These are phyloP conservation scores for Sebastes schlegelii DNA, from an alignment of 2,113 vertebrate genomes.

Conservation along the genomic window DNA sequence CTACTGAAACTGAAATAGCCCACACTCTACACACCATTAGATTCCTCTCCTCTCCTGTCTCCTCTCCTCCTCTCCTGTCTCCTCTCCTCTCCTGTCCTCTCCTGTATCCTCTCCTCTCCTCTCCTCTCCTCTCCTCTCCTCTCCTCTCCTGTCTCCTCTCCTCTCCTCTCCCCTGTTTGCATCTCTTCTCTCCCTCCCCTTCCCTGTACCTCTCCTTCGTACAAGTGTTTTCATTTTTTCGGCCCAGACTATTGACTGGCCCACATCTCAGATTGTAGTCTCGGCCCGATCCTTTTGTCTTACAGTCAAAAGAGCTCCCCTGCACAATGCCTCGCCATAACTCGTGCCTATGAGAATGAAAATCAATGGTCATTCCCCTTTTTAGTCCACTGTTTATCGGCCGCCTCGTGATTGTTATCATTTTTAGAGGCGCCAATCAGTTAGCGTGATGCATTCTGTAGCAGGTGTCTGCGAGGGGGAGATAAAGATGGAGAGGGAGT, in stretches of 20 bases:
- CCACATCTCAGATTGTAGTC: conserved; percentile 68
- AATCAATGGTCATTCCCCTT: conserved; percentile 71
- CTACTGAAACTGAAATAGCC: conserved; percentile 16
- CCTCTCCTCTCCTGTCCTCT: no score
- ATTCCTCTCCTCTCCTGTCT: background rate
- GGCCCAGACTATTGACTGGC: conserved; percentile 67
- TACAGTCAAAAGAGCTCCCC: conserved; percentile 45
- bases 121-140: conserved; percentile 4
- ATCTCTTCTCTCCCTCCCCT: background rate
- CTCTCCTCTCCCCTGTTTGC: no score
- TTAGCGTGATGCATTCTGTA: conserved; percentile 66
- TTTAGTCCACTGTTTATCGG: conserved; percentile 64
- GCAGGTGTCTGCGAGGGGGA: conserved; percentile 54
- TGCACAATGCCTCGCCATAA: conserved; percentile 64
- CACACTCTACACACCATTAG: background rate
- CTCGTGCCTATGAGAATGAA: conserved; percentile 68
- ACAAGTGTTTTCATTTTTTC: conserved; percentile 41
- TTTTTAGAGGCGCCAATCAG: conserved; percentile 69
- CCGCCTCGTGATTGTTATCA: conserved; percentile 70
- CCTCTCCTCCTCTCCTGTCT: no score
- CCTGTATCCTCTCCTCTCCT: no score
- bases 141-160: background rate
- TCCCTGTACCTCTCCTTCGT: conserved; percentile 16
- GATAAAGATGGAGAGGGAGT: conserved; percentile 56
- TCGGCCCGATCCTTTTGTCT: conserved; percentile 66